Evolutionary conservation across 2,888 invertebrate genomes (phyloP).

Genomic region (Callyntrura guangdongensis): DNA sequence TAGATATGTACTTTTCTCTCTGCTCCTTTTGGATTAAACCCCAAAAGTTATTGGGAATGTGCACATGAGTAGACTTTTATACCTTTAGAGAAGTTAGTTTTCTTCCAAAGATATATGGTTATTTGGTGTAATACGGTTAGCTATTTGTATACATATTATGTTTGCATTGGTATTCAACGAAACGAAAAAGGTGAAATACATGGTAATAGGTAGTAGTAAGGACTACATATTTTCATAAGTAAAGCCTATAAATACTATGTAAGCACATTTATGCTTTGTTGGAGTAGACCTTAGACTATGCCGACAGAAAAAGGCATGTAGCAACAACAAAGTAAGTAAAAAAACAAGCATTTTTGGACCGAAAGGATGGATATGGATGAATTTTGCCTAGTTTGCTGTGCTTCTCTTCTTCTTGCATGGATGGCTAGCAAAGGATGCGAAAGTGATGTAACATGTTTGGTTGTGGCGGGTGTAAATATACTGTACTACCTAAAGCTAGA

Average conservation of each 20-base stretch:
- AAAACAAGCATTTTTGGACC: slow-evolving; percentile 59
- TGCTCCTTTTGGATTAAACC: not conserved
- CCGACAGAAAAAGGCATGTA: slow-evolving; percentile 64
- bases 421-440: slow-evolving; percentile 75
- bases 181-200: slow-evolving; percentile 47
- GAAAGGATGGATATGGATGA: slow-evolving; percentile 77
- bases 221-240: not conserved
- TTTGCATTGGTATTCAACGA: slow-evolving; percentile 64
- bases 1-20: not conserved
- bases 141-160: not conserved
- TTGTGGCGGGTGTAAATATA: slow-evolving; percentile 77
- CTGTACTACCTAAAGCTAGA: not conserved
- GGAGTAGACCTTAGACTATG: slow-evolving; percentile 27
- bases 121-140: not conserved
- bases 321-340: slow-evolving; percentile 47
- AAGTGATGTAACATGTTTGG: slow-evolving; percentile 78
- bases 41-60: not conserved
- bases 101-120: not conserved
- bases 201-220: not conserved
- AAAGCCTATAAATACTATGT: slow-evolving; percentile 9
- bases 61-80: slow-evolving; percentile 12
- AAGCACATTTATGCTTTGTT: not conserved
- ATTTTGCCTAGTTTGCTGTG: slow-evolving; percentile 70
- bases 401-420: slow-evolving; percentile 69
- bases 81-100: slow-evolving; percentile 1